A percentile compares a stretch with the other conserved stretches of the same genome.
phyloP scores from a whole-genome alignment of 2,113 vertebrate genomes.

The Pungitius pungitius region DNA sequence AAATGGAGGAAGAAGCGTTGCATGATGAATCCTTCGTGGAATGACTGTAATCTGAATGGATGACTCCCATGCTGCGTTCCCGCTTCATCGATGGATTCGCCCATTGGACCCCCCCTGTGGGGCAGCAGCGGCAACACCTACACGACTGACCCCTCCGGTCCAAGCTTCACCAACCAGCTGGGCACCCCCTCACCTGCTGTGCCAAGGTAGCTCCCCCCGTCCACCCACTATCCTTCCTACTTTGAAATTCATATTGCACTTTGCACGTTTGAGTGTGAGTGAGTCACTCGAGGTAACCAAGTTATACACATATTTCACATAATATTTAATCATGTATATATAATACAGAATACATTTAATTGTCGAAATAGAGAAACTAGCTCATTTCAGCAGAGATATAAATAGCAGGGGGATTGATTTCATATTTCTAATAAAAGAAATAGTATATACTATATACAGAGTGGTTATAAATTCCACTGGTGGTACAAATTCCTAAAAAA shows the following conservation, averaged over 20 bases:
- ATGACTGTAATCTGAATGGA: slow-evolving; percentile 23
- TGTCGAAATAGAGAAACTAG: not conserved
- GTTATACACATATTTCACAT: not conserved
- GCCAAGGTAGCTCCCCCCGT: slow-evolving; percentile 45
- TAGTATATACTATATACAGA: not conserved
- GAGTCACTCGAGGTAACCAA: not conserved
- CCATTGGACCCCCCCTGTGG: slow-evolving; percentile 57
- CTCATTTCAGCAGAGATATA: not conserved
- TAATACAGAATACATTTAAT: not conserved
- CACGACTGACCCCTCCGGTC: slow-evolving; percentile 41
- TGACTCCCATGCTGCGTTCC: slow-evolving; percentile 41
- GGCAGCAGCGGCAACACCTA: slow-evolving; percentile 51
- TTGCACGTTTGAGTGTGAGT: not conserved
- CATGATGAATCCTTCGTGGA: not conserved
- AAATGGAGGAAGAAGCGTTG: slow-evolving; percentile 11
- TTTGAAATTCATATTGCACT: not conserved
- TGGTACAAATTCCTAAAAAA: not conserved
- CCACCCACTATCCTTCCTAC: not conserved
- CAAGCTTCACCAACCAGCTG: slow-evolving; percentile 52
- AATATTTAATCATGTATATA: not conserved
- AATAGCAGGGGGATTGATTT: not conserved
- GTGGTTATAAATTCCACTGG: not conserved
- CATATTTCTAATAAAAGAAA: not conserved
- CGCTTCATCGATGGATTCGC: slow-evolving; percentile 63
- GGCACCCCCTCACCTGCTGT: slow-evolving; percentile 51